Conservation (phyloP, 2,797 vertebrate genomes). For the Oreonectes daqikongensis region DNA sequence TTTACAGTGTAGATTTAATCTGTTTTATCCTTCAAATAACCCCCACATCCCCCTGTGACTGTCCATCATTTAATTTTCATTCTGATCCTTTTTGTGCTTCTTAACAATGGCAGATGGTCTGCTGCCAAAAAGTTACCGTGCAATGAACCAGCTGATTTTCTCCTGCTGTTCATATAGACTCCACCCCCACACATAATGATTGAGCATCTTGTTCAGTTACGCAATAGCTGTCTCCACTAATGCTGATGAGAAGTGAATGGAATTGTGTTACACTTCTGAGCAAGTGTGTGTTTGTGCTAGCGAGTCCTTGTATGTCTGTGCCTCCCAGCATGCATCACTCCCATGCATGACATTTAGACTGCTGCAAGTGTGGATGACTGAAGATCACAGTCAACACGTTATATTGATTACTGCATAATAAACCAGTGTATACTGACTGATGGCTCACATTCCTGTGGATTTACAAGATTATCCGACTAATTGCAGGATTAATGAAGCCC, state of each 20-base stretch:
- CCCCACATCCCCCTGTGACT: background rate
- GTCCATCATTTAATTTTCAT: background rate
- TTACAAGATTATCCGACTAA: conserved; percentile 37
- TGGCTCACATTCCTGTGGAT: conserved; percentile 20
- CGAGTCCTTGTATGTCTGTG: background rate
- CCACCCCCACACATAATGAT: conserved; percentile 35
- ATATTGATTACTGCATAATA: conserved; percentile 36
- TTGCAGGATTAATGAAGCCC: conserved; percentile 23
- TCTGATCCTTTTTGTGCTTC: conserved; percentile 5
- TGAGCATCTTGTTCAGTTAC: conserved; percentile 32
- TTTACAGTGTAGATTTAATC: background rate
- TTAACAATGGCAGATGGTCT: conserved; percentile 42
- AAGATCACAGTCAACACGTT: conserved; percentile 27
- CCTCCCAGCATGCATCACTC: conserved; percentile 28
- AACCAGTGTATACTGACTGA: conserved; percentile 9
- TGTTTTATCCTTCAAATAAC: background rate
- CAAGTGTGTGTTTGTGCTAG: too few species aligned
- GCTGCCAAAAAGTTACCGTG: conserved; percentile 19
- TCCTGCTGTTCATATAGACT: conserved; percentile 7
- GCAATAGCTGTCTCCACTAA: conserved; percentile 31
- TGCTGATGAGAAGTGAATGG: background rate
- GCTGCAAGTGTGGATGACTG: conserved; percentile 21
- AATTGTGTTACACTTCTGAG: background rate
- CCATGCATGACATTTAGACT: conserved; percentile 22
- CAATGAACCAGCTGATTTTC: conserved; percentile 25